Percentiles rank a stretch among this genome's conserved stretches.
These are phyloP conservation scores for Eurytoma adleriae DNA, from an alignment of 2,888 invertebrate genomes.

Conservation along the genomic window DNA sequence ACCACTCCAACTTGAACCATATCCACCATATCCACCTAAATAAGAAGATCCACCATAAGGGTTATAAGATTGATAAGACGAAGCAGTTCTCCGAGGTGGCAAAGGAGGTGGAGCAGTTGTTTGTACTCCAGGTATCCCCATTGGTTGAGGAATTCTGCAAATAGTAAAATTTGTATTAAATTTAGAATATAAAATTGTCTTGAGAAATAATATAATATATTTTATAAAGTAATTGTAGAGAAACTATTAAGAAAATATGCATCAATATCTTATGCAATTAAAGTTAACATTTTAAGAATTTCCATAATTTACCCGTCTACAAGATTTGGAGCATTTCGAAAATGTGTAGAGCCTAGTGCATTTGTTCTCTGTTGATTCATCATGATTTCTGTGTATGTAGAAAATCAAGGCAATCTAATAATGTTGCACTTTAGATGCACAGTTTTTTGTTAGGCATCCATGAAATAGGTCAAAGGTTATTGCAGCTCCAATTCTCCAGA, in stretches of 20 bases:
- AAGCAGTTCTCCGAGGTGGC: slow-evolving; percentile 67
- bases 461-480: slow-evolving; percentile 36
- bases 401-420: slow-evolving; percentile 10
- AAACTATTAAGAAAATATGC: no score
- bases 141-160: slow-evolving; percentile 51
- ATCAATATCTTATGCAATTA: no score
- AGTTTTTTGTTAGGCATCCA: slow-evolving; percentile 31
- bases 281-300: no score
- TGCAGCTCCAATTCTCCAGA: slow-evolving; percentile 9
- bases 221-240: no score
- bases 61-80: slow-evolving; percentile 62
- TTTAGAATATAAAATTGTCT: no score
- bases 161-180: background rate
- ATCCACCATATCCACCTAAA: slow-evolving; percentile 66
- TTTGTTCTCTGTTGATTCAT: slow-evolving; percentile 64
- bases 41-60: slow-evolving; percentile 61
- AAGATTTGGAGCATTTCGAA: slow-evolving; percentile 64
- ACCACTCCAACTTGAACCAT: slow-evolving; percentile 66
- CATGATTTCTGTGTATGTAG: slow-evolving; percentile 38
- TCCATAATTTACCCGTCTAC: slow-evolving; percentile 61
- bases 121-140: slow-evolving; percentile 55
- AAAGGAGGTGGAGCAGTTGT: slow-evolving; percentile 67
- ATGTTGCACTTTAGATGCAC: slow-evolving; percentile 25
- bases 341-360: slow-evolving; percentile 59
- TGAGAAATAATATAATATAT: no score